These are phyloP conservation scores for Ciconia stormi DNA, from an alignment of 2,113 vertebrate genomes.

Conservation along the genomic window DNA sequence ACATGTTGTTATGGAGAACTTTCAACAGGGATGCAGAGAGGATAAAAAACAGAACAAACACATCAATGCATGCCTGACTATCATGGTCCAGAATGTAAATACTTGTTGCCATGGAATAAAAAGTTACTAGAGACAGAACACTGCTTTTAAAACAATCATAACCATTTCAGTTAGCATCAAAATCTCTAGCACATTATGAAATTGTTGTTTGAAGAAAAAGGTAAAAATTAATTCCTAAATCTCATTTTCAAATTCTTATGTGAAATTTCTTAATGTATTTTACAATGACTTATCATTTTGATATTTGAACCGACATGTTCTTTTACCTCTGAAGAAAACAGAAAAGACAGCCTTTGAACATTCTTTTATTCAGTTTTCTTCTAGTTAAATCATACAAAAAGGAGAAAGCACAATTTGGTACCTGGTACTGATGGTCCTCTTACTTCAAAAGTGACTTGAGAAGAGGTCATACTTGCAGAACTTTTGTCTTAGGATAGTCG, in stretches of 20 bases:
- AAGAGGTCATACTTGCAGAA: conserved; percentile 81
- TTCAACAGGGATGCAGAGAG: neutral
- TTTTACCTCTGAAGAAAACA: neutral
- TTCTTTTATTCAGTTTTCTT: neutral
- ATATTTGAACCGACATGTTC: neutral
- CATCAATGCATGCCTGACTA: neutral
- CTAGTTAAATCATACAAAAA: neutral
- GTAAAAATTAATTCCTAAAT: neutral
- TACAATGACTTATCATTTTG: neutral
- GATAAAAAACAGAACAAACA: neutral
- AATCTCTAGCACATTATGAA: neutral
- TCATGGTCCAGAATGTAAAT: neutral
- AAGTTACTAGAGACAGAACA: neutral
- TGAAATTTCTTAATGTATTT: neutral
- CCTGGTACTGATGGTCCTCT: conserved; percentile 85
- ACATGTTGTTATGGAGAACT: neutral
- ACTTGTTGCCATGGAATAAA: neutral
- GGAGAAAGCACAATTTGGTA: conserved; percentile 52
- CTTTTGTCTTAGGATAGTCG: neutral
- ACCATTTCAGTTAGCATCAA: neutral
- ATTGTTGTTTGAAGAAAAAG: neutral
- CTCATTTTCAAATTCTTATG: neutral
- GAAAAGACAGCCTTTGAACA: neutral
- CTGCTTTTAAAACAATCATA: neutral
- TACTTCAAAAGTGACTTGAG: conserved; percentile 84